Percentiles rank a stretch among this genome's conserved stretches.
phyloP scores from a whole-genome alignment of 2,888 invertebrate genomes.

The Stratiomys singularior region DNA sequence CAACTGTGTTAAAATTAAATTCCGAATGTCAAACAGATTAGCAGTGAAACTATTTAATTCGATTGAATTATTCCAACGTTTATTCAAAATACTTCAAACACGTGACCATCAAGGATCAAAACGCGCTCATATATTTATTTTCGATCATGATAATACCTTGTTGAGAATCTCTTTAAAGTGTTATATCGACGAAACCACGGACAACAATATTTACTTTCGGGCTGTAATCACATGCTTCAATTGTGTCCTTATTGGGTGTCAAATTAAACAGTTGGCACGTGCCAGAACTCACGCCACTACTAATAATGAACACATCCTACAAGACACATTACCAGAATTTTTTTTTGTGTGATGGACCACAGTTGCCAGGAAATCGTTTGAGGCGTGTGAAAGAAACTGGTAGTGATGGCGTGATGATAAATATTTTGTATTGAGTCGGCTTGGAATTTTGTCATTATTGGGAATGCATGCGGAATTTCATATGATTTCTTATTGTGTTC shows the following conservation, averaged over 20 bases:
- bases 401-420: constrained; percentile 21
- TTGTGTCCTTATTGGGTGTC: constrained; percentile 50
- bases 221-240: constrained; percentile 49
- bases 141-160: constrained; percentile 41
- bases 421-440: constrained; percentile 22
- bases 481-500: too few species aligned
- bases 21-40: constrained; percentile 25
- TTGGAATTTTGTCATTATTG: constrained; percentile 43
- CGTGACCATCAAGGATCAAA: constrained; percentile 42
- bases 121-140: constrained; percentile 40
- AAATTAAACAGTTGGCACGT: constrained; percentile 51
- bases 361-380: not conserved
- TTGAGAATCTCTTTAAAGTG: constrained; percentile 7
- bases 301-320: constrained; percentile 35
- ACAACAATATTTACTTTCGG: constrained; percentile 50
- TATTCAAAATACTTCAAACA: not conserved
- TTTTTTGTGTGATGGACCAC: not conserved
- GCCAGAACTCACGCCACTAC: constrained; percentile 19
- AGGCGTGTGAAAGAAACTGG: not conserved
- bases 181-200: constrained; percentile 46
- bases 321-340: constrained; percentile 28
- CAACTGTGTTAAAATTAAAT: constrained; percentile 31
- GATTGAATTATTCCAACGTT: not conserved
- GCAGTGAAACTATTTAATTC: constrained; percentile 7
- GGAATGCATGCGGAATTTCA: not conserved